Base-by-base conservation (phyloP, 2,113 vertebrate species). In the Fregetta grallaria region DNA sequence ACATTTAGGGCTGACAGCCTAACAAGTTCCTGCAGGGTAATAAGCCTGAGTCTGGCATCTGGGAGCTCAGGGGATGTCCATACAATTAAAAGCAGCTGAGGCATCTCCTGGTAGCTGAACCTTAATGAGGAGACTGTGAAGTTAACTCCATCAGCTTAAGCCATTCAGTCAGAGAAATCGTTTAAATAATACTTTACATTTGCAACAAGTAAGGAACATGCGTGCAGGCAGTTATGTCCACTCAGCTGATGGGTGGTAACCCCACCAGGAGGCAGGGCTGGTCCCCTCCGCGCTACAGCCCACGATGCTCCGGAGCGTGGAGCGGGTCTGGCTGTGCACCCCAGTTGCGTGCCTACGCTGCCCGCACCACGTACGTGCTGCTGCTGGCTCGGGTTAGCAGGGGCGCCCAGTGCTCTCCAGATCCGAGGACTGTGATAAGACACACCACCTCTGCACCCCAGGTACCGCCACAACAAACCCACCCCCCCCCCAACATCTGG, bases 11-110 rank as follows among this genome's bases (percentile, higher is more conserved):
- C 76, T 94, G 94, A 92, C 91, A 95, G 91, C 80, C 89, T 92
- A 70, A 94, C 93, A 91, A 88, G 92, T 71, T 96, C 86, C 95
- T 95, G 91, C 86, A 87, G 77, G 73, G 84, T 75, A 81, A 75
- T 59, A 86, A 89, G 67, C 42, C 52, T 7, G 9, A 62, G 40
- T 68, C 68, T 87, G 91, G 93, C 86, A 91, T 78, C 89, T 89
- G 87, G 84, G 80, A 92, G 80, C 76, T 91, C 80, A n/a, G 86
- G 88, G 76, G 38, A 72, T 90, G 85, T 85, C 85, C 34, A 3
- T 11, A 30, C 4, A 6, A 93, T 95, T 44, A 49, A 68, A 94
- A 92, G 74, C 95, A 94, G 92, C 71, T 92, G 88, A 93, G 71
- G 49, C 15, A 94, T 44, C 73, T 82, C 49, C 79, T 65, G 55